Evolutionary conservation across 2,888 invertebrate genomes (phyloP).

Genomic region (Elgonia sp.): DNA sequence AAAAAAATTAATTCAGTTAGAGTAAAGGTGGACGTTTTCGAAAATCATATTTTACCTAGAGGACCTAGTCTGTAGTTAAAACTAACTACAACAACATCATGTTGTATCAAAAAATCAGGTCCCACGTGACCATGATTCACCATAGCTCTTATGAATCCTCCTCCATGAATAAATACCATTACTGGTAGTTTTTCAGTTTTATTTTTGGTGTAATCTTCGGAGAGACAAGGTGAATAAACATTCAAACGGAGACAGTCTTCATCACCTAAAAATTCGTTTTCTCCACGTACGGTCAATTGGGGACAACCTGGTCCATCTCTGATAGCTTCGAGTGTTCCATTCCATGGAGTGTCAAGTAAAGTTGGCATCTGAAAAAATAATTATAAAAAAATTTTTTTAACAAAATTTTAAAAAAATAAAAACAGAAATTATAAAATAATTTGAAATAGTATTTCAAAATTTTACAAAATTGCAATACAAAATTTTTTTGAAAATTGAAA

Average conservation of each 20-base stretch:
- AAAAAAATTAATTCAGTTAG: too few species aligned
- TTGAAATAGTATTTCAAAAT: too few species aligned
- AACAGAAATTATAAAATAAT: too few species aligned
- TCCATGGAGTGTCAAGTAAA: conserved; percentile 26
- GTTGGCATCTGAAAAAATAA: conserved; percentile 25
- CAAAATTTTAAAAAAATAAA: too few species aligned
- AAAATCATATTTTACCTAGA: too few species aligned
- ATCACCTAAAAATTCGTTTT: background rate
- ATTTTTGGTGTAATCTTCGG: background rate
- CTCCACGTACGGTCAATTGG: background rate
- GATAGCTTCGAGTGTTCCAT: background rate
- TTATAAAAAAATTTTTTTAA: background rate
- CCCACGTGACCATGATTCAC: conserved; percentile 54
- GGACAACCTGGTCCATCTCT: background rate
- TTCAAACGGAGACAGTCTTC: conserved; percentile 52
- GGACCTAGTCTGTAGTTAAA: conserved; percentile 83
- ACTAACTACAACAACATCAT: conserved; percentile 83
- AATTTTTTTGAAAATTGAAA: too few species aligned
- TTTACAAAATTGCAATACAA: too few species aligned
- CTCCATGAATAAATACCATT: conserved; percentile 24
- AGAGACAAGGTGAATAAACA: conserved; percentile 14
- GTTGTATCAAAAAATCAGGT: conserved; percentile 82
- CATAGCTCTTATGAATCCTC: background rate
- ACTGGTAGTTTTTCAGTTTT: conserved; percentile 13
- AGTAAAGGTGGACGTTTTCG: too few species aligned